A percentile compares a stretch with the other conserved stretches of the same genome.
These are phyloP conservation scores for Serilophus lunatus DNA, from an alignment of 2,113 vertebrate species.

Conservation along the genomic window DNA sequence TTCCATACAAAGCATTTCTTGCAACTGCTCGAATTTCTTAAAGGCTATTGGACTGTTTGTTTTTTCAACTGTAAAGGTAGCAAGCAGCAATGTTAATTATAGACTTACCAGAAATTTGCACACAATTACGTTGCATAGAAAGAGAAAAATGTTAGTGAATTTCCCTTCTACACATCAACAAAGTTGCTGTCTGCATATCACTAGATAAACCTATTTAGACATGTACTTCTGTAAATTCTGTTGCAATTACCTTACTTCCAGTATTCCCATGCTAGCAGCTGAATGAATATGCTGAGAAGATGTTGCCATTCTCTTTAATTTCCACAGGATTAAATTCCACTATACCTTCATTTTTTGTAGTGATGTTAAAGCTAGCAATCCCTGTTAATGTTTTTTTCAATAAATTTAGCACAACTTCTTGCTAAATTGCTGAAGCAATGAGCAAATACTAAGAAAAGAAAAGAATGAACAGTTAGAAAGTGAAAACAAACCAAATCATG, in stretches of 20 bases:
- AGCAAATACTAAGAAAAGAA: neutral
- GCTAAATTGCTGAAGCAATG: neutral
- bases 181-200: neutral
- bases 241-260: slow-evolving; percentile 9
- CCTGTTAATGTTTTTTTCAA: neutral
- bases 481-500: neutral
- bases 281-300: neutral
- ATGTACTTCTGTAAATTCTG: neutral
- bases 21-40: neutral
- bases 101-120: neutral
- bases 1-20: neutral
- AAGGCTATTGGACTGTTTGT: neutral
- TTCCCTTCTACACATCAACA: neutral
- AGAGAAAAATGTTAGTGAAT: neutral
- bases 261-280: slow-evolving; percentile 19
- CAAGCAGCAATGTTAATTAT: neutral
- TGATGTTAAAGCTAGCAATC: neutral
- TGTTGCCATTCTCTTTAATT: slow-evolving; percentile 8
- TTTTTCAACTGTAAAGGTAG: neutral
- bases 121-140: neutral
- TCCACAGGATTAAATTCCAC: neutral
- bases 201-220: neutral
- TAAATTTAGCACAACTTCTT: neutral
- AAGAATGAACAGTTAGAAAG: neutral
- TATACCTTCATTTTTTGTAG: neutral